A percentile compares a stretch with the other conserved stretches of the same genome.
Conservation (phyloP, 1,140 invertebrate species). For the Brachionus koreanus region DNA sequence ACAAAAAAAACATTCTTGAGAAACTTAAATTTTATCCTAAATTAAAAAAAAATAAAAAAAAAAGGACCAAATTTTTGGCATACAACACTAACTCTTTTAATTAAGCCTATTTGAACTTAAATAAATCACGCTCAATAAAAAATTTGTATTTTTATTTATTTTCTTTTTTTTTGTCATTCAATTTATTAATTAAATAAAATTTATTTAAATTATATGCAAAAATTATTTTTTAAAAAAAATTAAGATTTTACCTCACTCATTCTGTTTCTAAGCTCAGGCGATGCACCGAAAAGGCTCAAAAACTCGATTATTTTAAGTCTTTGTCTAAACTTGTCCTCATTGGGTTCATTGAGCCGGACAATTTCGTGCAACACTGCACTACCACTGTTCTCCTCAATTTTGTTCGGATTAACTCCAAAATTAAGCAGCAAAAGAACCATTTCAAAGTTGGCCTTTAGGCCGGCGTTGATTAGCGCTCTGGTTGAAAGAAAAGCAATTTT, state of each 20-base stretch:
- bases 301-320: conserved; percentile 12
- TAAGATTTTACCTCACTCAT: background rate
- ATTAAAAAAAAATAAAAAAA: no score
- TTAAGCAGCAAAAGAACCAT: conserved; percentile 52
- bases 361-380: conserved; percentile 51
- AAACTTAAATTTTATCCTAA: no score
- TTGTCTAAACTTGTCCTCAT: background rate
- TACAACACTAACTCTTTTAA: no score
- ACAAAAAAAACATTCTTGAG: no score
- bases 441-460: conserved; percentile 49
- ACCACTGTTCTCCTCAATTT: conserved; percentile 47
- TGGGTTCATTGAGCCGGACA: conserved; percentile 47
- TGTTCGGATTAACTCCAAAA: conserved; percentile 51
- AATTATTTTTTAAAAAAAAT: background rate
- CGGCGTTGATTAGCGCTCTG: conserved; percentile 50
- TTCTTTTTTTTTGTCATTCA: no score
- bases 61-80: no score
- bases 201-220: background rate
- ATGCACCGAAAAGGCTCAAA: conserved; percentile 12
- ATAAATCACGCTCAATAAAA: no score
- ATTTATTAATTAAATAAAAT: background rate
- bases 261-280: background rate
- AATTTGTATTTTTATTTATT: no score
- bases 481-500: conserved; percentile 46
- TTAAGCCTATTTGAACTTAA: no score